phyloP scores from a whole-genome alignment of 2,888 invertebrate species.

The Aquatica leii region DNA sequence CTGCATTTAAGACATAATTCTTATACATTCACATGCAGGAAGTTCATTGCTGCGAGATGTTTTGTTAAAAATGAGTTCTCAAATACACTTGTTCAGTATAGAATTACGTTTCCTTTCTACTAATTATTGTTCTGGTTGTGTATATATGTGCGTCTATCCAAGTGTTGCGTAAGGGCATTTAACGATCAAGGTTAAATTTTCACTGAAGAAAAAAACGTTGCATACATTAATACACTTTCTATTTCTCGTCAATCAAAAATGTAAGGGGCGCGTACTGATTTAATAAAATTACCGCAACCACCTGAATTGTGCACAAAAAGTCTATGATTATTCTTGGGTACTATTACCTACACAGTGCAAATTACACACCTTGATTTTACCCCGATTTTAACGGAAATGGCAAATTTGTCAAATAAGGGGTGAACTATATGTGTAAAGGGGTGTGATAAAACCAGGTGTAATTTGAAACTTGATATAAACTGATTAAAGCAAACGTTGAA shows the following conservation, averaged over 20 bases:
- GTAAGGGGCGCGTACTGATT: constrained; percentile 16
- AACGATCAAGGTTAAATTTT: constrained; percentile 16
- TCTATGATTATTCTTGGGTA: constrained; percentile 31
- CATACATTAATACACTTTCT: not conserved
- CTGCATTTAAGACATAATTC: constrained; percentile 16
- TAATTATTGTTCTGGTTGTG: constrained; percentile 26
- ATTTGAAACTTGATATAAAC: constrained; percentile 35
- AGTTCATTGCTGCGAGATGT: constrained; percentile 29
- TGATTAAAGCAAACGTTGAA: constrained; percentile 29
- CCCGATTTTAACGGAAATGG: constrained; percentile 33
- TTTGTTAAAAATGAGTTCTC: constrained; percentile 25
- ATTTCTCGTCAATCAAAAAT: not conserved
- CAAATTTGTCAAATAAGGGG: constrained; percentile 33
- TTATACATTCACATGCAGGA: constrained; percentile 26
- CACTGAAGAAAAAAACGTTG: constrained; percentile 4
- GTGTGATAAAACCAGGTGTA: constrained; percentile 27
- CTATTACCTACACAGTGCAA: constrained; percentile 24
- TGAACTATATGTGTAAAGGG: constrained; percentile 27
- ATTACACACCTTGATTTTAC: constrained; percentile 28
- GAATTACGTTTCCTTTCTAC: constrained; percentile 36
- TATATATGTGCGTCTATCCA: constrained; percentile 16
- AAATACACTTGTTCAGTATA: constrained; percentile 36
- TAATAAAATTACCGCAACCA: constrained; percentile 14
- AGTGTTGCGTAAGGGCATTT: constrained; percentile 16
- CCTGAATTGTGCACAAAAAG: constrained; percentile 18